Base-by-base conservation (phyloP, 2,888 invertebrate species). In the Tipula vernalis region DNA sequence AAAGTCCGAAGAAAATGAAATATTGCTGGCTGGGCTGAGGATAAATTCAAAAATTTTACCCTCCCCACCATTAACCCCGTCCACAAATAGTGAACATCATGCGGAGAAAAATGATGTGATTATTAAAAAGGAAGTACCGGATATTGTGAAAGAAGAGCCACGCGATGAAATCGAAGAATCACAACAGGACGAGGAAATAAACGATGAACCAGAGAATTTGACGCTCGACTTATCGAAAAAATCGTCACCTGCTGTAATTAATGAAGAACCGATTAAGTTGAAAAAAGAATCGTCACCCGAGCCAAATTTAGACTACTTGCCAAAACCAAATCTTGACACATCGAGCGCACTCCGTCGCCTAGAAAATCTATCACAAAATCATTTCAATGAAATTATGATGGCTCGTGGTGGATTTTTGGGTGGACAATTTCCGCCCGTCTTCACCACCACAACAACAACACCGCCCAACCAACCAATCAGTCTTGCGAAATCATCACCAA, bases 321-420 rank as follows among this genome's bases (percentile, higher is more conserved):
- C 39, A 39, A 41, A 84, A 42, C 39, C 85, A 85, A 85, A 10
- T 42, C 12, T 85, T 42, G 85, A 85, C 6, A 39, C 85, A 51
- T 94, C 94, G 89, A 95, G 95, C 91, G 95, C 96, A 86, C 92
- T 96, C 88, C 93, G 96, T 89, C 94, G 95, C 90, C 92, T 96
- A 89, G 96, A 96, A 92, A 95, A 95, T 91, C 93, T 96, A 89
- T 96, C 96, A 85, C 95, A 95, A 91, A 96, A 96, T 87, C 94
- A 95, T 90, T 95, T 96, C 89, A 95, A 94, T 87, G 94, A 92
- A 87, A 89, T 92, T 86, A 91, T 92, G 91, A 87, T 87, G 83
- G 90, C 91, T 5, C 89, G 91, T 87, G 91, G 92, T 8, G 91
- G 91, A 83, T 89, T 92, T 87, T 91, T 91, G 87, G 90, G 90